Base-by-base conservation (phyloP, 1,140 invertebrate genomes). In the Lordiphosa clarofinis region DNA sequence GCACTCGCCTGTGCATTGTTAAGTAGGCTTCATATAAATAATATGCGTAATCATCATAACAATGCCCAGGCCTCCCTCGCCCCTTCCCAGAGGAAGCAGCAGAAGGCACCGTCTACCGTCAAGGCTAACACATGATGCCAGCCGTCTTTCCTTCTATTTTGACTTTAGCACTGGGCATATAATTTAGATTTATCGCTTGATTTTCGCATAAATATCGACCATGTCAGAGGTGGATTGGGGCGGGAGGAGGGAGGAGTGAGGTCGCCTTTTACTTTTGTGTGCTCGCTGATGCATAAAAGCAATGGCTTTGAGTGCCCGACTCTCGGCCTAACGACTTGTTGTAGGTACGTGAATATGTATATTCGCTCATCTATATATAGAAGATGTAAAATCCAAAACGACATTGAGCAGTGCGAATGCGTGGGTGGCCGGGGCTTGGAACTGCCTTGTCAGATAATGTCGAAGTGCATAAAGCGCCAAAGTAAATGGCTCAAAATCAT, bases 171-270 rank as follows among this genome's bases (percentile, higher is more conserved):
- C 68, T 71, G 66, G 43, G 75, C 59, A 73, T 82, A 76, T 82
- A 82, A 82, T 82, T 82, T 84, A 82, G 76, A 82, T 82, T 82
- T 82, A 82, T 82, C 59, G 72, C 78, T 68, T 62, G 76, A 82
- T 82, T 82, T 68, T 70, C 76, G 68, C 78, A 82, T 82, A 82
- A 82, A 82, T 82, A 82, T 82, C 76, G 76, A 82, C 63, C 68
- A 82, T 70, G 63, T 70, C 58, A 65, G 50, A 52, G 38, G 33
- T 24, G 50, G 38, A 12, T 44, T 13, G 35, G 39, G 31, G n/a
- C n/a, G n/a, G n/a, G n/a, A n/a, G 28, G 15, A n/a, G 33, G n/a
- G 10, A 28, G 24, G 12, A 5, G 9, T 9, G 39, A 47, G 36
- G 28, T 50, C 38, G 36, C 19, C 65, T 44, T 50, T 64, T 60